Conservation (phyloP, 2,113 vertebrate species). For the Aplodontia rufa region DNA sequence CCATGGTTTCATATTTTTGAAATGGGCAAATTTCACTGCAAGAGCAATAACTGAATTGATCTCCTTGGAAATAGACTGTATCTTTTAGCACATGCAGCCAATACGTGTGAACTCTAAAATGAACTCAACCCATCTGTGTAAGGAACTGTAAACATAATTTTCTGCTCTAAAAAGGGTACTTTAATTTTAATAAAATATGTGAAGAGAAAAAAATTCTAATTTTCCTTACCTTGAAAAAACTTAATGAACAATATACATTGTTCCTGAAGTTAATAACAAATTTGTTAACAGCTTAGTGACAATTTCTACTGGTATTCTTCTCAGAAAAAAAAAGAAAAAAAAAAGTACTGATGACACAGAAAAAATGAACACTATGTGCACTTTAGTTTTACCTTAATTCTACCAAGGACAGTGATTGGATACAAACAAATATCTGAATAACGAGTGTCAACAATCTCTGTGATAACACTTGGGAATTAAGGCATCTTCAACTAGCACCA, state of each 20-base stretch:
- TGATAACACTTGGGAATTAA: neutral
- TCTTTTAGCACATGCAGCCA: neutral
- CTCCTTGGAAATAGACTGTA: neutral
- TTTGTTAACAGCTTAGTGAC: neutral
- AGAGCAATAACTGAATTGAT: neutral
- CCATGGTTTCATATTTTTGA: neutral
- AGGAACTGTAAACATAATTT: neutral
- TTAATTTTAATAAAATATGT: constrained; percentile 4
- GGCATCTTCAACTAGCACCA: neutral
- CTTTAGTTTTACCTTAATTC: constrained; percentile 18
- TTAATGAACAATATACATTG: neutral
- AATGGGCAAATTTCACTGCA: neutral
- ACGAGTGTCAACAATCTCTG: neutral
- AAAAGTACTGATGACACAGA: neutral
- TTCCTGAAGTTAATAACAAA: neutral
- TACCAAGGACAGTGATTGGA: neutral
- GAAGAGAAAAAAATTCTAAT: constrained; percentile 22
- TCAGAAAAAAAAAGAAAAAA: neutral
- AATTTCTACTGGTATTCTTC: constrained; percentile 12
- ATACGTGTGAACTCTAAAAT: neutral
- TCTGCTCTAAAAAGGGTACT: neutral
- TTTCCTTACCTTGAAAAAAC: neutral
- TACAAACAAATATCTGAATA: constrained; percentile 33
- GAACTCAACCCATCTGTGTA: neutral
- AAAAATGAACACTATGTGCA: neutral